These are phyloP conservation scores for Hirundichthys speculiger DNA, from an alignment of 2,113 vertebrate species.

Conservation along the genomic window DNA sequence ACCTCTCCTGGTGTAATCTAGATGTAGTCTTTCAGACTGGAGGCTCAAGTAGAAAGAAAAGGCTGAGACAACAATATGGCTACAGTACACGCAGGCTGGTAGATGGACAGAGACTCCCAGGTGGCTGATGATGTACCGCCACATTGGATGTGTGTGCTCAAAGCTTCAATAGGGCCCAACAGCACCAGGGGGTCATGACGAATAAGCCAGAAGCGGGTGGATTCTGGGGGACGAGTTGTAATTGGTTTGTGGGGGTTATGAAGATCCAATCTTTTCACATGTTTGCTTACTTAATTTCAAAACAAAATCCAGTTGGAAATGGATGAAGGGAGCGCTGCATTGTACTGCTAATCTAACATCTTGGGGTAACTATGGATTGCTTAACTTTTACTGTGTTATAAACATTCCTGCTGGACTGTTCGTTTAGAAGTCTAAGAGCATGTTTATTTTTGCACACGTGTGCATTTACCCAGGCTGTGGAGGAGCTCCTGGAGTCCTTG, in stretches of 20 bases:
- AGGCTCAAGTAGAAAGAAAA: slow-evolving; percentile 63
- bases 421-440: slow-evolving; percentile 41
- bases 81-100: slow-evolving; percentile 39
- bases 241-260: slow-evolving; percentile 32
- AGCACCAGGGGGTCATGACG: slow-evolving; percentile 37
- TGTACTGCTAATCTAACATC: slow-evolving; percentile 42
- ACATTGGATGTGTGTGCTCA: slow-evolving; percentile 21
- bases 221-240: slow-evolving; percentile 39
- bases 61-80: slow-evolving; percentile 47
- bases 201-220: slow-evolving; percentile 44
- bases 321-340: slow-evolving; percentile 13
- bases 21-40: slow-evolving; percentile 71
- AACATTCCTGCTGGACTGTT: slow-evolving; percentile 44
- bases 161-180: slow-evolving; percentile 29
- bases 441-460: slow-evolving; percentile 40
- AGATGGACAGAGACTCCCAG: slow-evolving; percentile 34
- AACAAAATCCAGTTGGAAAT: slow-evolving; percentile 29
- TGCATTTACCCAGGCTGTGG: slow-evolving; percentile 85
- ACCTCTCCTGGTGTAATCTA: slow-evolving; percentile 75
- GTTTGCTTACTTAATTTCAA: slow-evolving; percentile 6
- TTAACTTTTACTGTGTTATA: slow-evolving; percentile 40
- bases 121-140: slow-evolving; percentile 22
- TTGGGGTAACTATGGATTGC: slow-evolving; percentile 26
- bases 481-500: slow-evolving; percentile 94
- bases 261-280: slow-evolving; percentile 9